Percentiles rank a stretch among this genome's conserved stretches.
phyloP scores from a whole-genome alignment of 2,797 vertebrate genomes.

The Sebastiscus tertius region DNA sequence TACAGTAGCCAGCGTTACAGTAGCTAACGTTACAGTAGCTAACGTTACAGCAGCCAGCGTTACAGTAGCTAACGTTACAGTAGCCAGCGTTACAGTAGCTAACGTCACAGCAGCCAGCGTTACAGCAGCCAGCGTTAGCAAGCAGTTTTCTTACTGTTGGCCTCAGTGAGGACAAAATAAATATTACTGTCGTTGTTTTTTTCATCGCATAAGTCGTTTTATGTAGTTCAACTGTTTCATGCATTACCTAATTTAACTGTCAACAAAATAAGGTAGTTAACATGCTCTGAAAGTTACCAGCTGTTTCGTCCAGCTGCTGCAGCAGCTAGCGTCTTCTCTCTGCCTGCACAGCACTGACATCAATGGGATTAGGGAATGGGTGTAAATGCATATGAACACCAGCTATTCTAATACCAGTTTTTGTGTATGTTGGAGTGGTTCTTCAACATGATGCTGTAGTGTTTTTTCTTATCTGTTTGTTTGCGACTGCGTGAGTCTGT shows the following conservation, averaged over 20 bases:
- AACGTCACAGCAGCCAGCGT: background rate
- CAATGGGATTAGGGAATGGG: background rate
- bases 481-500: too few species aligned
- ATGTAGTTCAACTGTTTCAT: background rate
- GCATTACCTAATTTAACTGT: background rate
- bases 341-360: background rate
- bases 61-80: background rate
- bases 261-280: background rate
- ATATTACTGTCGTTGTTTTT: background rate
- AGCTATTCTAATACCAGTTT: too few species aligned
- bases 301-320: slow-evolving; percentile 29
- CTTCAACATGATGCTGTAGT: too few species aligned
- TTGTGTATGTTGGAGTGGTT: too few species aligned
- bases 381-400: too few species aligned
- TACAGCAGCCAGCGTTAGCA: background rate
- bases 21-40: slow-evolving; percentile 39
- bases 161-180: background rate
- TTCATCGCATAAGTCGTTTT: fast-evolving
- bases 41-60: background rate
- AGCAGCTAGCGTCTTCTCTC: background rate
- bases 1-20: background rate
- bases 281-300: slow-evolving; percentile 23
- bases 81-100: slow-evolving; percentile 37
- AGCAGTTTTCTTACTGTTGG: background rate
- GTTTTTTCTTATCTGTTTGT: too few species aligned